These are phyloP conservation scores for Papilio polyxenes DNA, from an alignment of 1,140 invertebrate genomes.

Conservation along the genomic window DNA sequence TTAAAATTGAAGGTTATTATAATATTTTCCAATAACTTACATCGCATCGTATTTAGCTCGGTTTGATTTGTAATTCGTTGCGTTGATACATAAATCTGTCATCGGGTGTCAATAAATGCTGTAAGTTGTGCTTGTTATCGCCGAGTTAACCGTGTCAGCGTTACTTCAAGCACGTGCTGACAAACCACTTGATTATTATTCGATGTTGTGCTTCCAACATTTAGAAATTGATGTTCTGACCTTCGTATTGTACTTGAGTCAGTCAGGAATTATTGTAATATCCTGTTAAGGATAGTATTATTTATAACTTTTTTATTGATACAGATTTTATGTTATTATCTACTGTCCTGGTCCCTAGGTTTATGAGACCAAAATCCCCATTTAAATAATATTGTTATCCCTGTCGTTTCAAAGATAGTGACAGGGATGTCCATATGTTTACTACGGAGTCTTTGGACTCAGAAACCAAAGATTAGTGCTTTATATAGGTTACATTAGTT, in stretches of 20 bases:
- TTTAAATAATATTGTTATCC: too few species aligned
- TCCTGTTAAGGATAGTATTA: background rate
- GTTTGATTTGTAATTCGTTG: conserved; percentile 16
- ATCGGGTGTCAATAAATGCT: conserved; percentile 18
- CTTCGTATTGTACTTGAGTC: background rate
- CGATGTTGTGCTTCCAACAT: background rate
- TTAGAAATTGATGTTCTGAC: background rate
- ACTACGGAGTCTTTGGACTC: too few species aligned
- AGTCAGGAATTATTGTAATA: background rate
- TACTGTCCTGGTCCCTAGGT: too few species aligned
- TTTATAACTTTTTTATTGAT: too few species aligned
- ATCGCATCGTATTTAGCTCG: background rate
- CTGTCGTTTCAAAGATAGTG: too few species aligned
- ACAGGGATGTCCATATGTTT: too few species aligned
- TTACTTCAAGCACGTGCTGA: background rate
- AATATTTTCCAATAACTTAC: conserved; percentile 19
- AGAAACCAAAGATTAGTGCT: too few species aligned
- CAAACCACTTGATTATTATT: background rate
- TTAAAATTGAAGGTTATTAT: background rate
- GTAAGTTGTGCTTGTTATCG: conserved; percentile 15
- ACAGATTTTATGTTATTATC: too few species aligned
- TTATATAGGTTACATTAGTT: too few species aligned
- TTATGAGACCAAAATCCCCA: too few species aligned
- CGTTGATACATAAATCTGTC: conserved; percentile 13
- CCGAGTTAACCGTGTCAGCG: conserved; percentile 11